Conservation (phyloP, 2,113 vertebrate species). For the Cephalopterus ornatus region DNA sequence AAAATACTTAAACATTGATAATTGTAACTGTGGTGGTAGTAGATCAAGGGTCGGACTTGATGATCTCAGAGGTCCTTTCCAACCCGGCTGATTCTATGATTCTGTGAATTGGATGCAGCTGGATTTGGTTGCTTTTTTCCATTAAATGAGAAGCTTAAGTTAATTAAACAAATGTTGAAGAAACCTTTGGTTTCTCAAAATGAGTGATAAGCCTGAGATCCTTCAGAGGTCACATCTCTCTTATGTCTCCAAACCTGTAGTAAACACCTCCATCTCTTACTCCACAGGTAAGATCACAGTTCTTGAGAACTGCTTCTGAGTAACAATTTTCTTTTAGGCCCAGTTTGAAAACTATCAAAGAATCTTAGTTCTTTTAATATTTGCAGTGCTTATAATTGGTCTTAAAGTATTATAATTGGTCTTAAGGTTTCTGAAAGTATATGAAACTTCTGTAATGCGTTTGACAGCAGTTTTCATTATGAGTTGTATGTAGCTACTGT, state of each 20-base stretch:
- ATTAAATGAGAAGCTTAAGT: background rate
- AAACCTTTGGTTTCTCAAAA: background rate
- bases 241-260: background rate
- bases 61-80: no score
- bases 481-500: background rate
- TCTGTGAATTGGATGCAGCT: background rate
- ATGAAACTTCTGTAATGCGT: background rate
- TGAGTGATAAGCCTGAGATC: background rate
- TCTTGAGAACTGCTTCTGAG: background rate
- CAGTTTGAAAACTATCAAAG: background rate
- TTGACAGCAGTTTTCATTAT: background rate
- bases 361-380: background rate
- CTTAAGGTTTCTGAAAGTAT: background rate
- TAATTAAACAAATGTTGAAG: background rate
- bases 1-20: background rate
- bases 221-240: background rate
- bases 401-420: background rate
- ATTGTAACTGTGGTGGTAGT: no score
- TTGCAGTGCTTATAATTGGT: background rate
- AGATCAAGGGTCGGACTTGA: no score
- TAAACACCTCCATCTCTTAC: background rate
- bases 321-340: background rate
- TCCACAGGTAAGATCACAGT: background rate
- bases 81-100: no score
- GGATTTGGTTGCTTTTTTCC: background rate